Percentiles rank a stretch among this genome's conserved stretches.
phyloP scores from a whole-genome alignment of 2,888 invertebrate species.

The Boloria euphrosyne region DNA sequence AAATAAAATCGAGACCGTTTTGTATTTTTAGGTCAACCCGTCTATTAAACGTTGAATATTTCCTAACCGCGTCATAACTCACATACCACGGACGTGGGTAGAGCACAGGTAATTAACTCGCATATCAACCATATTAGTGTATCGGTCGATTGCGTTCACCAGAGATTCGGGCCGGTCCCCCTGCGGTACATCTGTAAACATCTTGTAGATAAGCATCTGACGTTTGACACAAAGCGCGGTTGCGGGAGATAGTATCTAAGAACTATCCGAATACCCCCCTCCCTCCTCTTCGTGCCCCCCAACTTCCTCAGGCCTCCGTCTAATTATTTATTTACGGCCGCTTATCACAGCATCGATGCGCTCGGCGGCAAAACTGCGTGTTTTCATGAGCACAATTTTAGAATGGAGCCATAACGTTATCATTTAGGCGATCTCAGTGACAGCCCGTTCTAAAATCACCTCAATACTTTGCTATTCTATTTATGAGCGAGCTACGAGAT shows the following conservation, averaged over 20 bases:
- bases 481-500: slow-evolving; percentile 28
- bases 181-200: slow-evolving; percentile 81
- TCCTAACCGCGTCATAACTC: slow-evolving; percentile 30
- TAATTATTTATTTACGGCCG: slow-evolving; percentile 80
- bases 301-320: slow-evolving; percentile 65
- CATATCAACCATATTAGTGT: slow-evolving; percentile 67
- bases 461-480: slow-evolving; percentile 44
- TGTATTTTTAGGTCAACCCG: slow-evolving; percentile 21
- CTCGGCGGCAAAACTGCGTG: slow-evolving; percentile 70
- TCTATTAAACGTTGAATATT: slow-evolving; percentile 23
- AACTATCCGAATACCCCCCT: slow-evolving; percentile 66
- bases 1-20: background rate
- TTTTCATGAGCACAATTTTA: slow-evolving; percentile 75
- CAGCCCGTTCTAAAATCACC: slow-evolving; percentile 47
- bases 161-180: slow-evolving; percentile 73
- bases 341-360: slow-evolving; percentile 79
- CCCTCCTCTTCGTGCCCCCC: slow-evolving; percentile 44
- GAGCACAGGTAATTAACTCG: slow-evolving; percentile 66
- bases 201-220: slow-evolving; percentile 78
- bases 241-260: slow-evolving; percentile 75
- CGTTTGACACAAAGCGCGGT: slow-evolving; percentile 82
- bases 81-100: slow-evolving; percentile 34
- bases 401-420: slow-evolving; percentile 64
- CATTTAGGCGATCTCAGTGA: slow-evolving; percentile 70
- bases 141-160: slow-evolving; percentile 69